phyloP scores from a whole-genome alignment of 2,888 invertebrate species.

The Venusia cambrica region DNA sequence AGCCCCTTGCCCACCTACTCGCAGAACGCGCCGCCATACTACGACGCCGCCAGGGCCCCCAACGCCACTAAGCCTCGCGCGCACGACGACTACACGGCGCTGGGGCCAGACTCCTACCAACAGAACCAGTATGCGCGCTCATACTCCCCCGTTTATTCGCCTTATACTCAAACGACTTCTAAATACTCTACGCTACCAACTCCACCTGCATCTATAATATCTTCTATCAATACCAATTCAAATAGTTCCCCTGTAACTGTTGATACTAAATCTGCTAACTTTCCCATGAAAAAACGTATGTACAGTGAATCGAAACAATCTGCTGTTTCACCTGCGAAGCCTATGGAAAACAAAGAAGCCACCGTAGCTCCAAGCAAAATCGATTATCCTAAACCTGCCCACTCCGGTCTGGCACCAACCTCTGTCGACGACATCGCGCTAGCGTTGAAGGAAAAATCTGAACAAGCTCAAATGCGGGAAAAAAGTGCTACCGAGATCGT shows the following conservation, averaged over 20 bases:
- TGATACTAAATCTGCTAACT: constrained; percentile 66
- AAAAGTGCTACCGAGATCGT: constrained; percentile 43
- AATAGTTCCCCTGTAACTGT: constrained; percentile 42
- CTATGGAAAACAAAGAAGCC: constrained; percentile 45
- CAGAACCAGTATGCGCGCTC: constrained; percentile 70
- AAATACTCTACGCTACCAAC: constrained; percentile 57
- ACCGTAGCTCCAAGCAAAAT: constrained; percentile 40
- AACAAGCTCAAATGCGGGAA: constrained; percentile 59
- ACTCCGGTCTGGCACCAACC: constrained; percentile 39
- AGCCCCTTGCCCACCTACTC: constrained; percentile 68
- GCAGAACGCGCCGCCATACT: constrained; percentile 79
- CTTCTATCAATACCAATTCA: constrained; percentile 38
- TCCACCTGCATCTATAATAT: constrained; percentile 50
- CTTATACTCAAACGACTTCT: constrained; percentile 58
- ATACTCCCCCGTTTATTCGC: constrained; percentile 59
- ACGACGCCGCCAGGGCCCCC: constrained; percentile 81
- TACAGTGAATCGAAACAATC: constrained; percentile 76
- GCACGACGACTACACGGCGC: constrained; percentile 79
- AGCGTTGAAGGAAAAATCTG: constrained; percentile 66
- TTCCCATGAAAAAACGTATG: constrained; percentile 84
- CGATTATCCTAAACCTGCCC: constrained; percentile 51
- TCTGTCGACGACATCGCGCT: constrained; percentile 68
- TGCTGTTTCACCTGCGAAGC: constrained; percentile 45
- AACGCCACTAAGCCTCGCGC: constrained; percentile 67
- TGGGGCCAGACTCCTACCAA: constrained; percentile 79